Conservation (phyloP, 2,888 invertebrate species). For the Conchocele bisecta region DNA sequence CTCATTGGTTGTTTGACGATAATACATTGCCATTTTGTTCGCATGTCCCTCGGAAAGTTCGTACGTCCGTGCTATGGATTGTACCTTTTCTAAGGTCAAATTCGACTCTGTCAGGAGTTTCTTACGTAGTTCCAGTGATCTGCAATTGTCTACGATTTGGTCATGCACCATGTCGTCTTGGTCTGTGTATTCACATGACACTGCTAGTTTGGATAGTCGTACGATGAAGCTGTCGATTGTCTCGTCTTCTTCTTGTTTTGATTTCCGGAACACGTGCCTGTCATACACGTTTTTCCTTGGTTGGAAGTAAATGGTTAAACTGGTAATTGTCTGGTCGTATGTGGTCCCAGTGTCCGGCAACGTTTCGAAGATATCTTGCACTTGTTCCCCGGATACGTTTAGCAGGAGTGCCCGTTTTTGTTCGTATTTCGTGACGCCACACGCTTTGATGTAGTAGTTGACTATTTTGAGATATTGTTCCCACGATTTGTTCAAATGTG, state of each 20-base stretch:
- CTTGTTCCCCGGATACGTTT: constrained; percentile 1
- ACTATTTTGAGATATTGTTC: constrained; percentile 3
- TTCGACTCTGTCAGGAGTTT: background rate
- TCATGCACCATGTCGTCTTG: background rate
- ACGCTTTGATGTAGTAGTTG: constrained; percentile 5
- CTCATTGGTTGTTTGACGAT: too few species aligned
- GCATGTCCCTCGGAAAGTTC: constrained; percentile 8
- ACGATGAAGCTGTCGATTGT: constrained; percentile 7
- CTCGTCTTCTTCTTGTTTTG: background rate
- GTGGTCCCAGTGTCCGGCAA: background rate
- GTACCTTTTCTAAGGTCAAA: background rate
- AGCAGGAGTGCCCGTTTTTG: constrained; percentile 3
- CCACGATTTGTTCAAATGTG: constrained; percentile 7
- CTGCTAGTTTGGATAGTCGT: background rate
- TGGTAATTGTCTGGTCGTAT: background rate
- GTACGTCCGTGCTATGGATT: background rate
- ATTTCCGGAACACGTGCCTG: background rate
- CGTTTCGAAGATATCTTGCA: constrained; percentile 13
- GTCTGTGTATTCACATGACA: constrained; percentile 3
- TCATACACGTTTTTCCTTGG: constrained; percentile 18
- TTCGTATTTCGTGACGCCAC: background rate
- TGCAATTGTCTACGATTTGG: constrained; percentile 8
- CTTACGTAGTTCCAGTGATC: background rate
- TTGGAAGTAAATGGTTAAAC: background rate
- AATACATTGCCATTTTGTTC: background rate